Base-by-base conservation (phyloP, 1,140 invertebrate genomes). In the Apocrypta bakeri region DNA sequence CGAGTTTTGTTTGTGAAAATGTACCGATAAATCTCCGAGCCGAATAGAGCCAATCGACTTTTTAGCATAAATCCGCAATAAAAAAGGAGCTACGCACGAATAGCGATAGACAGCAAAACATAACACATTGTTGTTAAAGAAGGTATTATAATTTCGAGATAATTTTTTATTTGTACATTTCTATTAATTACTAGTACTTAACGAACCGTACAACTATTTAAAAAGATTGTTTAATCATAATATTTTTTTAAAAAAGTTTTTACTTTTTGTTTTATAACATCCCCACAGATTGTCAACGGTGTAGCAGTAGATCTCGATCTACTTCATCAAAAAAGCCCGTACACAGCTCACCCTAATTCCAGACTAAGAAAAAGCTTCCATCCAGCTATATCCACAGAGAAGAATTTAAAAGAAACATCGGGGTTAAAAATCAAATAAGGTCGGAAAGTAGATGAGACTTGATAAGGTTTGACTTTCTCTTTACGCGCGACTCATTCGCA, bases 381-480 rank as follows among this genome's bases (percentile, higher is more conserved):
- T 4, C 64, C 64, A 66, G 37, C 37, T n/a, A n/a, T 37, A 37
- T 37, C 9, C 37, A 9, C 37, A 61, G 64, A 4, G 3, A 27
- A 27, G 6, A 33, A 37, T 11, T 71, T 24, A 40, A 71, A 71
- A 31, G 42, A 11, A 25, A 8, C 69, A 24, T 24, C 14, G 14
- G 21, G 33, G 33, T n/a, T 72, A 72, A 37, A 72, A 72, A 72
- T 72, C 37, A 12, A 72, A 37, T 71, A 33, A 33, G 31, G 31
- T 1, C 68, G 8, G 63, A n/a, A n/a, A 40, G 31, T 40, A 24
- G 37, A 42, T 72, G 8, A 72, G n/a, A n/a, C 12, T 21, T 9
- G 31, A 37, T 24, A 71, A 64, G 25, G 9, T 24, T 8, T 17
- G 25, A n/a, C n/a, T n/a, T 61, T 4, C 33, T 56, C 2, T 21